These are phyloP conservation scores for Neosilurus mollespiculum DNA, from an alignment of 2,797 vertebrate species.

Conservation along the genomic window DNA sequence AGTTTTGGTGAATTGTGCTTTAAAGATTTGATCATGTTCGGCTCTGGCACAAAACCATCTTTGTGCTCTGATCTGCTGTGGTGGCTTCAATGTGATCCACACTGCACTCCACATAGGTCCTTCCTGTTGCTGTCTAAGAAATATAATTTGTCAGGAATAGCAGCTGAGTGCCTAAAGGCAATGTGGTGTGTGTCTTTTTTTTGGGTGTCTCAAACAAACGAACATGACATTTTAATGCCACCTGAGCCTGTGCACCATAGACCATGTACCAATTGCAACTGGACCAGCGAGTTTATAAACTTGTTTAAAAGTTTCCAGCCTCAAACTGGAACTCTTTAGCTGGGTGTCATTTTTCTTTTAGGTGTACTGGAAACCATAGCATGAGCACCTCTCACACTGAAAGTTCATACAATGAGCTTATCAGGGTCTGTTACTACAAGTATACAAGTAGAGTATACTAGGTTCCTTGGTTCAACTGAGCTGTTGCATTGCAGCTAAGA, in stretches of 20 bases:
- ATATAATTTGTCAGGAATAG: not conserved
- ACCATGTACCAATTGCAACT: not conserved
- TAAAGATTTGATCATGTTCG: not conserved
- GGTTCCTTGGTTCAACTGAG: not conserved
- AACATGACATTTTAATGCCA: not conserved
- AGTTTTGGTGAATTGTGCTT: not conserved
- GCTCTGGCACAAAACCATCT: not conserved
- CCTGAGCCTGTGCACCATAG: not conserved
- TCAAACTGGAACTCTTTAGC: too few species aligned
- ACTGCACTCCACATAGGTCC: not conserved
- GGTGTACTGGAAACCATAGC: not conserved
- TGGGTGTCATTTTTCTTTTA: not conserved
- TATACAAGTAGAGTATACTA: not conserved
- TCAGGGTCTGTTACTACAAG: not conserved
- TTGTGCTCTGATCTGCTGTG: not conserved
- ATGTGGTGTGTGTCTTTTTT: not conserved
- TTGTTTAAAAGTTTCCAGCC: not conserved
- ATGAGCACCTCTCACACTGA: not conserved
- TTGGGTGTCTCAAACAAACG: not conserved
- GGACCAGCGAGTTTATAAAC: not conserved
- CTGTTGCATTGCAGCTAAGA: not conserved
- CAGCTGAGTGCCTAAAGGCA: not conserved
- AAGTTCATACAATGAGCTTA: conserved; percentile 1
- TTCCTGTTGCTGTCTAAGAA: not conserved
- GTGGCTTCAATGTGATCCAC: not conserved